Evolutionary conservation across 2,113 vertebrate genomes (phyloP).

Genomic region (Bolborhynchus lineola): DNA sequence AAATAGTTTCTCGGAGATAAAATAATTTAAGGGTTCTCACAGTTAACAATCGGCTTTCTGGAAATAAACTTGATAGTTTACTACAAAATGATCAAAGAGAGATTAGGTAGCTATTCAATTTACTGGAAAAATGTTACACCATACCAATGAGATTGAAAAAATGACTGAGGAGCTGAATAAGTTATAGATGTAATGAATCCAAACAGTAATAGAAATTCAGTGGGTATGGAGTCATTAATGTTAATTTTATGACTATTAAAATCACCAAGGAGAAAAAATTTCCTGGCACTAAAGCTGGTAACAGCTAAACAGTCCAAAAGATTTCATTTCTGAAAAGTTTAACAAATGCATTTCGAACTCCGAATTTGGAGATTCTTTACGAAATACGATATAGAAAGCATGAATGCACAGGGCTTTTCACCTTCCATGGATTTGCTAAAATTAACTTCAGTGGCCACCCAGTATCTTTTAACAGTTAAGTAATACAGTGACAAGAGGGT

Average conservation of each 20-base stretch:
- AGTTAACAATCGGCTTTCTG: slow-evolving; percentile 62
- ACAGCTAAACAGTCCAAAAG: slow-evolving; percentile 31
- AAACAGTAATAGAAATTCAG: slow-evolving; percentile 57
- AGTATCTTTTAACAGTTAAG: background rate
- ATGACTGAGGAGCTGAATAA: slow-evolving; percentile 20
- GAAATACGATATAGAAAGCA: background rate
- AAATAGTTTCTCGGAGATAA: slow-evolving; percentile 63
- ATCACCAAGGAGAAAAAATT: slow-evolving; percentile 56
- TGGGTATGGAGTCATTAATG: slow-evolving; percentile 41
- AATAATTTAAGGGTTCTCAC: slow-evolving; percentile 64
- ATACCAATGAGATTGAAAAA: slow-evolving; percentile 48
- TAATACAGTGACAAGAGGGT: background rate
- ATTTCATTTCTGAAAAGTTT: slow-evolving; percentile 14
- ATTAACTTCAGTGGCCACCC: background rate
- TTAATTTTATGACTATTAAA: slow-evolving; percentile 60
- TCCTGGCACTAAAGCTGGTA: slow-evolving; percentile 40
- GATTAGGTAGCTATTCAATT: slow-evolving; percentile 70
- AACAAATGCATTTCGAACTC: background rate
- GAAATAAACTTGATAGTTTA: slow-evolving; percentile 70
- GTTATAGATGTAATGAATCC: slow-evolving; percentile 31
- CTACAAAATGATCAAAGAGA: slow-evolving; percentile 68
- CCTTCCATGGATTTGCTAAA: background rate
- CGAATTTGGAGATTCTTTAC: background rate
- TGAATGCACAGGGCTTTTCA: background rate
- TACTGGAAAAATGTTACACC: slow-evolving; percentile 54